A percentile compares a stretch with the other conserved stretches of the same genome.
These are phyloP conservation scores for Lasaia peninsularis DNA, from an alignment of 1,140 invertebrate species.

Conservation along the genomic window DNA sequence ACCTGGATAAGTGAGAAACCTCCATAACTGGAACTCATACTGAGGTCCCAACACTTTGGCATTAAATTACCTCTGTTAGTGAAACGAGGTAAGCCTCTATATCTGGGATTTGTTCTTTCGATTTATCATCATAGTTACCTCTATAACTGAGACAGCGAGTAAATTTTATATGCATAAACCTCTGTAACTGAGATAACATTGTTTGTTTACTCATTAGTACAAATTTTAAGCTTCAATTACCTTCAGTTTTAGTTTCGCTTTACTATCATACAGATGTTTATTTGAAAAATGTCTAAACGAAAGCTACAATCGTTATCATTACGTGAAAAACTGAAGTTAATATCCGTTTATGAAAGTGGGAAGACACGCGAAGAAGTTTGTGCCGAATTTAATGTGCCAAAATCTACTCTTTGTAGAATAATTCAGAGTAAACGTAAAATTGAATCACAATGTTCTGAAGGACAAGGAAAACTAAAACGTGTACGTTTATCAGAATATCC, in stretches of 20 bases:
- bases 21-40: too few relatives aligned
- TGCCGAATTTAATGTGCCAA: slow-evolving; percentile 6
- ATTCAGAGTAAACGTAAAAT: slow-evolving; percentile 17
- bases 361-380: slow-evolving; percentile 7
- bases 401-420: slow-evolving; percentile 17
- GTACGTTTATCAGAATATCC: slow-evolving; percentile 6
- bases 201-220: too few relatives aligned
- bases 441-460: slow-evolving; percentile 14
- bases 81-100: neutral
- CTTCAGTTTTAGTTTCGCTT: neutral
- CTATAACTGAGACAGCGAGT: neutral
- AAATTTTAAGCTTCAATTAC: too few relatives aligned
- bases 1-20: too few relatives aligned
- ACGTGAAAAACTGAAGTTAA: slow-evolving; percentile 7
- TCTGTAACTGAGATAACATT: too few relatives aligned
- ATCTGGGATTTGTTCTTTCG: slow-evolving; percentile 8
- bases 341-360: neutral
- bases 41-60: too few relatives aligned
- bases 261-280: slow-evolving; percentile 2
- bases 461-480: slow-evolving; percentile 18
- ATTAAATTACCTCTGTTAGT: too few relatives aligned
- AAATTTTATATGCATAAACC: neutral
- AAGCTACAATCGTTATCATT: slow-evolving; percentile 4
- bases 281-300: slow-evolving; percentile 6
- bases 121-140: slow-evolving; percentile 2